Conservation (phyloP, 2,888 invertebrate species). For the Drosophila picticornis region DNA sequence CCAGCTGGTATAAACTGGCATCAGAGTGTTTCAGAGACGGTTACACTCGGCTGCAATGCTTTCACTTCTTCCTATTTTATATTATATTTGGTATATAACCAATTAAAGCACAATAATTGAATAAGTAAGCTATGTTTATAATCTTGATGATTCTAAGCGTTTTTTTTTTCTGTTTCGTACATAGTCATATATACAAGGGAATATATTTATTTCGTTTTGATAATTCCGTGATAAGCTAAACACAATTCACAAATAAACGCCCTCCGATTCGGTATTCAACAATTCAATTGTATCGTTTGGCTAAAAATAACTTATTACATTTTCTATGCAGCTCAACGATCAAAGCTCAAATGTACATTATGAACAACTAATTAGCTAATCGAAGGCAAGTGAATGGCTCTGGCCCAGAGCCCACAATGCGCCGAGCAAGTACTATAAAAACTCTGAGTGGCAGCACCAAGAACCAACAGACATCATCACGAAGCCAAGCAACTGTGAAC, state of each 20-base stretch:
- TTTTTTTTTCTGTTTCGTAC: not conserved
- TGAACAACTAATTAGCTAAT: constrained; percentile 63
- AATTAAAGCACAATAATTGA: not conserved
- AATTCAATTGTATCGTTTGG: constrained; percentile 24
- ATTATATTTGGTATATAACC: not conserved
- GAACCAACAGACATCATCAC: constrained; percentile 62
- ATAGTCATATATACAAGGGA: not conserved
- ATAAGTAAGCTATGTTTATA: not conserved
- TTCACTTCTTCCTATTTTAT: not conserved
- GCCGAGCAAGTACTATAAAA: constrained; percentile 53
- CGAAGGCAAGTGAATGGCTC: constrained; percentile 65
- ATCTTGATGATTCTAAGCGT: not conserved
- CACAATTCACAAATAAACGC: constrained; percentile 10
- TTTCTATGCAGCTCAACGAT: constrained; percentile 51
- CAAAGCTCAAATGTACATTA: constrained; percentile 43
- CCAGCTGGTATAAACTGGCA: not conserved
- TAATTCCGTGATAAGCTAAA: constrained; percentile 1
- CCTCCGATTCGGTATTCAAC: constrained; percentile 48
- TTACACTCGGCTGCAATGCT: not conserved
- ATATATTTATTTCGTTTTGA: constrained; percentile 13
- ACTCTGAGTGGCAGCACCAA: constrained; percentile 31
- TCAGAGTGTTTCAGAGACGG: not conserved
- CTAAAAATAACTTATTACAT: constrained; percentile 41
- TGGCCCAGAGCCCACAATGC: constrained; percentile 44
- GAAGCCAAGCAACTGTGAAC: constrained; percentile 25